Percentiles rank a stretch among this genome's conserved stretches.
phyloP scores from a whole-genome alignment of 1,140 invertebrate genomes.

The Drosophila serrata region DNA sequence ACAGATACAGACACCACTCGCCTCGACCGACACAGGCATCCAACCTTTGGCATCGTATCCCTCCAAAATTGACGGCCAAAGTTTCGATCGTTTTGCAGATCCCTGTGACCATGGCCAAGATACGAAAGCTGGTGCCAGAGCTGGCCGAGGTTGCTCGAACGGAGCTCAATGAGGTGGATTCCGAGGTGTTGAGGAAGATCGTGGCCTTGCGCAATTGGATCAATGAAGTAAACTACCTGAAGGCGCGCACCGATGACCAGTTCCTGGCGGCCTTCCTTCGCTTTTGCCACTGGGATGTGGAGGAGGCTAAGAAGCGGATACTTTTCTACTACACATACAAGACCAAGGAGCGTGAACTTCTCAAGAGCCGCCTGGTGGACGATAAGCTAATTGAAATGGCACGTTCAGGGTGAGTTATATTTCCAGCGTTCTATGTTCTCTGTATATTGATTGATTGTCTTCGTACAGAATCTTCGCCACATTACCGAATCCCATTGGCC shows the following conservation, averaged over 20 bases:
- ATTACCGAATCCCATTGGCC: slow-evolving; percentile 84
- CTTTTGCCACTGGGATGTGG: slow-evolving; percentile 89
- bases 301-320: slow-evolving; percentile 88
- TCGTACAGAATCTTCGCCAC: slow-evolving; percentile 72
- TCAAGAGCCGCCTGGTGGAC: slow-evolving; percentile 64
- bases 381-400: slow-evolving; percentile 72
- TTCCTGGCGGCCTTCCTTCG: slow-evolving; percentile 88
- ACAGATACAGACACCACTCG: slow-evolving; percentile 29
- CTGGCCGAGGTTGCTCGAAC: slow-evolving; percentile 86
- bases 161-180: slow-evolving; percentile 87
- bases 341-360: slow-evolving; percentile 63
- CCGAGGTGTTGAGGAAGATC: slow-evolving; percentile 86
- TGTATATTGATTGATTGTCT: neutral
- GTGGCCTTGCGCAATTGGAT: slow-evolving; percentile 88
- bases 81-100: slow-evolving; percentile 34
- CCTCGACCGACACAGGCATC: neutral
- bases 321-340: slow-evolving; percentile 86
- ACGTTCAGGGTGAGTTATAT: slow-evolving; percentile 62
- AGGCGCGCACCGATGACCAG: slow-evolving; percentile 87
- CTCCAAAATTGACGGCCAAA: slow-evolving; percentile 29
- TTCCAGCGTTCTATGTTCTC: neutral
- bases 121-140: slow-evolving; percentile 85
- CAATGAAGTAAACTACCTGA: slow-evolving; percentile 87
- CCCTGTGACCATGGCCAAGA: slow-evolving; percentile 74
- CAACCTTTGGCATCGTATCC: slow-evolving; percentile 10